These are phyloP conservation scores for Protophormia terraenovae DNA, from an alignment of 2,888 invertebrate genomes.

Conservation along the genomic window DNA sequence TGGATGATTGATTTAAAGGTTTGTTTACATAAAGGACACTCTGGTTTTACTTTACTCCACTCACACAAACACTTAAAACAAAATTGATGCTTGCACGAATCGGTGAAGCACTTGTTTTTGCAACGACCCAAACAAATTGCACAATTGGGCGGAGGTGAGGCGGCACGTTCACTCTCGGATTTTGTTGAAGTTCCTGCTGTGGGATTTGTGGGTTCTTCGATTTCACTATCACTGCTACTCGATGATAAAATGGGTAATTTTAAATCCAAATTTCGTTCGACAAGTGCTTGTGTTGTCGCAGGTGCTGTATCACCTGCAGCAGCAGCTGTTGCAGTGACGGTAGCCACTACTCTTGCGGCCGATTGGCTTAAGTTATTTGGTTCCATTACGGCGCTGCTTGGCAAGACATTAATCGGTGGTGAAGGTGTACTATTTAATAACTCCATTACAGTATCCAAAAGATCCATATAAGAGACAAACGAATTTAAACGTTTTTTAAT, in stretches of 20 bases:
- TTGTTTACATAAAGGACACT: conserved; percentile 97
- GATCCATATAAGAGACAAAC: conserved; percentile 24
- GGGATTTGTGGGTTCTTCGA: conserved; percentile 68
- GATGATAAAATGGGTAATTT: conserved; percentile 75
- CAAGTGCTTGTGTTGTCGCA: conserved; percentile 19
- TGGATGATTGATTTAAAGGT: conserved; percentile 95
- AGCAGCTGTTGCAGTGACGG: not conserved
- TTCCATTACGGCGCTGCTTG: conserved; percentile 33
- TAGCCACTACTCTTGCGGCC: not conserved
- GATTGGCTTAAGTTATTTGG: conserved; percentile 53
- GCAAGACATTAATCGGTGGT: conserved; percentile 37
- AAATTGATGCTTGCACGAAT: conserved; percentile 96
- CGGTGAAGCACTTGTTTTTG: conserved; percentile 94
- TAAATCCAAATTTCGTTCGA: conserved; percentile 59
- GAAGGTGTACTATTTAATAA: conserved; percentile 45
- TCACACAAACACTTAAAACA: conserved; percentile 95
- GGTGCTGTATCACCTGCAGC: not conserved
- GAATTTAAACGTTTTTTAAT: not conserved
- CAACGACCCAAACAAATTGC: conserved; percentile 95
- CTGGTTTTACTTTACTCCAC: conserved; percentile 97
- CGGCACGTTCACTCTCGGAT: conserved; percentile 76
- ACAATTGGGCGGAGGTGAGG: conserved; percentile 93
- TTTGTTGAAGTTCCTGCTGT: conserved; percentile 69
- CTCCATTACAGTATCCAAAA: conserved; percentile 57
- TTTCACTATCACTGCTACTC: conserved; percentile 76